phyloP scores from a whole-genome alignment of 2,797 vertebrate genomes.

The Catharus ustulatus region DNA sequence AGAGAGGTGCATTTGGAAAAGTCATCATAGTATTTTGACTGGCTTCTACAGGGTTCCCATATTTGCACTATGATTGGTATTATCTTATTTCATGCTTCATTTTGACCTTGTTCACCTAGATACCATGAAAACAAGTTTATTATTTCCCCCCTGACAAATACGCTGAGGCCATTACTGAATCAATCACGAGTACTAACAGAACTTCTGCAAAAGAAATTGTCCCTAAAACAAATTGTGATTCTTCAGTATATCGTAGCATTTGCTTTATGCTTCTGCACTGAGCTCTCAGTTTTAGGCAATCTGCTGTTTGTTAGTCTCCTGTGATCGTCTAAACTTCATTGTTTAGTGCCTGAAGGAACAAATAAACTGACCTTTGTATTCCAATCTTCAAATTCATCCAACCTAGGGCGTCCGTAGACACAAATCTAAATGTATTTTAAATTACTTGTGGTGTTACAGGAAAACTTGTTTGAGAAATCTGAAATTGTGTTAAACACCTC shows the following conservation, averaged over 20 bases:
- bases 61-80: slow-evolving; percentile 29
- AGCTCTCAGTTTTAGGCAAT: background rate
- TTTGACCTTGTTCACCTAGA: slow-evolving; percentile 61
- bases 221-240: slow-evolving; percentile 16
- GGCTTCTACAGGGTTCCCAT: background rate
- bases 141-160: slow-evolving; percentile 49
- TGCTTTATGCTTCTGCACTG: background rate
- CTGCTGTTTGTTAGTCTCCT: background rate
- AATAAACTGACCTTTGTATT: background rate
- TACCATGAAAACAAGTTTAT: slow-evolving; percentile 40
- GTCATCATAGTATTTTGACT: background rate
- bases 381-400: background rate
- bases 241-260: background rate
- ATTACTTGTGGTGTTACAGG: background rate
- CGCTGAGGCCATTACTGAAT: slow-evolving; percentile 5
- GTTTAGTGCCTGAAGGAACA: background rate
- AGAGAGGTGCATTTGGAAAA: background rate
- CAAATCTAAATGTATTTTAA: background rate
- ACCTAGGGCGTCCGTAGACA: background rate
- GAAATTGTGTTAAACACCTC: background rate
- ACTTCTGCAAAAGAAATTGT: slow-evolving; percentile 6
- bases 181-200: slow-evolving; percentile 1
- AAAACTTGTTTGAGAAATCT: background rate
- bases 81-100: slow-evolving; percentile 31
- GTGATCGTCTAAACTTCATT: background rate